Conservation (phyloP, 2,888 invertebrate genomes). For the Siphonodentalium dalli region DNA sequence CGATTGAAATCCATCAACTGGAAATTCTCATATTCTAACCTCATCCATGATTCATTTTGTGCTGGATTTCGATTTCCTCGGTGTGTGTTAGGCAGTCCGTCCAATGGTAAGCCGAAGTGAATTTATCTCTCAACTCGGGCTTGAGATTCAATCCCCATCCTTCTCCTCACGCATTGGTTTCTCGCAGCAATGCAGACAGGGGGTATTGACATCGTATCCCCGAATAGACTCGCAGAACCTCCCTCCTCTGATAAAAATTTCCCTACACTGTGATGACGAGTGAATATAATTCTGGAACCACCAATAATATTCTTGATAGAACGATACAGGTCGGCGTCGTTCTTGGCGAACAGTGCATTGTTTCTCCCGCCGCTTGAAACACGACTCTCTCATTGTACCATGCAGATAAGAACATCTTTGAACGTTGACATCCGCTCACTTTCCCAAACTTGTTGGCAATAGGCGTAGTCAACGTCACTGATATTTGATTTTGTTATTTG, state of each 20-base stretch:
- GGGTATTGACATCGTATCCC: constrained; percentile 30
- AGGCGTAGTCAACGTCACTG: no score
- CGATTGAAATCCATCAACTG: constrained; percentile 25
- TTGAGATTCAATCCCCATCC: constrained; percentile 19
- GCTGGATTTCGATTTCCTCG: constrained; percentile 12
- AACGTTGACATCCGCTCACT: no score
- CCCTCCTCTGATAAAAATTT: constrained; percentile 19
- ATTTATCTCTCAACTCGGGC: constrained; percentile 23
- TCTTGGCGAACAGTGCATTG: constrained; percentile 6
- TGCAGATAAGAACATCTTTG: no score
- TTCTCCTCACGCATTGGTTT: constrained; percentile 26
- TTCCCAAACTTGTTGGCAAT: no score
- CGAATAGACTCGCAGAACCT: no score
- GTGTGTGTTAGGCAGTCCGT: constrained; percentile 17
- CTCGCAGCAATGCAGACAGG: constrained; percentile 24
- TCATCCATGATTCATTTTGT: constrained; percentile 17
- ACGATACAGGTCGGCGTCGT: constrained; percentile 6
- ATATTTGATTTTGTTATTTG: no score
- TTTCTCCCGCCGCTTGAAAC: background rate
- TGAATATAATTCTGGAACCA: constrained; percentile 23
- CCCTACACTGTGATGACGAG: constrained; percentile 14
- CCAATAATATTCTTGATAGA: constrained; percentile 23
- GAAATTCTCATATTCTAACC: constrained; percentile 15
- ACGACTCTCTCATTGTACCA: no score
- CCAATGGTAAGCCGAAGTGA: constrained; percentile 22